These are phyloP conservation scores for Diadegma fenestrale DNA, from an alignment of 2,888 invertebrate genomes.

Conservation along the genomic window DNA sequence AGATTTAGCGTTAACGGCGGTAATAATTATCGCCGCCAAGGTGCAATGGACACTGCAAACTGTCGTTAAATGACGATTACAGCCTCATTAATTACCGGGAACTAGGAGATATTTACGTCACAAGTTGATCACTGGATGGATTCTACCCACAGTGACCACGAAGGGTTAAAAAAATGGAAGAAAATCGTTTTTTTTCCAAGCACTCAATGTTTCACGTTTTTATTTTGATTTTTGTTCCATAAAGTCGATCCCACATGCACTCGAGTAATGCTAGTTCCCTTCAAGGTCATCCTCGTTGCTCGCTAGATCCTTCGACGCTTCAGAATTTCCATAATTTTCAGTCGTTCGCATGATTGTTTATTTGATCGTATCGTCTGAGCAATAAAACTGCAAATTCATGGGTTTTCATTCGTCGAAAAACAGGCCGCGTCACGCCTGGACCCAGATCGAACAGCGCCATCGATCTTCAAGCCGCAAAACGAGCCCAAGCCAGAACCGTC, in stretches of 20 bases:
- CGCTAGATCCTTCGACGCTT: slow-evolving; percentile 21
- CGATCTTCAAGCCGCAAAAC: slow-evolving; percentile 95
- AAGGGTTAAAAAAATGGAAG: neutral
- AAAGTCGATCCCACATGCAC: slow-evolving; percentile 2
- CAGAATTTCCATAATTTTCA: neutral
- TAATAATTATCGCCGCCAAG: too few species aligned
- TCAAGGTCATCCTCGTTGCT: neutral
- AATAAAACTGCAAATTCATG: neutral
- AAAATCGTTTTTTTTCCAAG: slow-evolving; percentile 3
- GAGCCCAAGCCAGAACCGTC: slow-evolving; percentile 93
- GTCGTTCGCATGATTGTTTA: slow-evolving; percentile 4
- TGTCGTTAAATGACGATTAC: too few species aligned
- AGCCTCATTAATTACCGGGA: too few species aligned
- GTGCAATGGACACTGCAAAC: too few species aligned
- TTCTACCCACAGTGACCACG: too few species aligned
- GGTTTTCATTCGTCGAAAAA: slow-evolving; percentile 19
- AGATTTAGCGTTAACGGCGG: too few species aligned
- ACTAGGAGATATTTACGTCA: too few species aligned
- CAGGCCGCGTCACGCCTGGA: slow-evolving; percentile 78
- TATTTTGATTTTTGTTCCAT: neutral
- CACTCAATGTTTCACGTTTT: neutral
- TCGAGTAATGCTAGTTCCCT: neutral
- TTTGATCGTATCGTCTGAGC: neutral
- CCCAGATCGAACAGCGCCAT: slow-evolving; percentile 95
- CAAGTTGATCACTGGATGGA: too few species aligned